Percentiles rank a stretch among this genome's conserved stretches.
Evolutionary conservation across 2,113 vertebrate species (phyloP).

Genomic region (Pangasianodon gigas): DNA sequence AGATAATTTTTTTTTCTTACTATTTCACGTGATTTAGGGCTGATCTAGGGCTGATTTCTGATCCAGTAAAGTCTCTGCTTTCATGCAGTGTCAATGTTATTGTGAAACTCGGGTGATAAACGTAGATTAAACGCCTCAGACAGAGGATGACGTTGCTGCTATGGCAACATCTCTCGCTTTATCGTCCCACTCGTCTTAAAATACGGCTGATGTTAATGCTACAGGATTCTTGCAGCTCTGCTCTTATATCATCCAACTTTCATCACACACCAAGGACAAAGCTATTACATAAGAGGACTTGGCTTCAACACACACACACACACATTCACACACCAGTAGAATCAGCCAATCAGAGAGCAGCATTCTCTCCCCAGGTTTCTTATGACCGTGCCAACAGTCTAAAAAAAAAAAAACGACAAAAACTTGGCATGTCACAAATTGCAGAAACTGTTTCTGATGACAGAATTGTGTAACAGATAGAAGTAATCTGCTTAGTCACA

Average conservation of each 20-base stretch:
- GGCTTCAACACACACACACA: background rate
- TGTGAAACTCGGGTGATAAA: background rate
- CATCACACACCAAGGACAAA: constrained; percentile 16
- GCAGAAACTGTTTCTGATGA: background rate
- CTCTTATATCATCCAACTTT: background rate
- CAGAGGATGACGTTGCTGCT: background rate
- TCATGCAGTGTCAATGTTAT: background rate
- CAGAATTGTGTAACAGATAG: background rate
- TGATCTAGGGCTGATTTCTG: background rate
- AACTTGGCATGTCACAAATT: background rate
- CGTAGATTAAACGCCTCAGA: background rate
- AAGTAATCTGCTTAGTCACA: background rate
- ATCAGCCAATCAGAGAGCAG: constrained; percentile 19
- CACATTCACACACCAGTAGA: background rate
- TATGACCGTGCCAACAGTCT: background rate
- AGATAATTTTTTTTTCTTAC: too few relatives aligned
- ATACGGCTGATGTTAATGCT: background rate
- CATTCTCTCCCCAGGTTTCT: background rate
- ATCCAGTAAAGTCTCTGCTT: background rate
- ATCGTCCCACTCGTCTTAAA: background rate
- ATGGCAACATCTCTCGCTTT: background rate
- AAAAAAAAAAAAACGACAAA: background rate
- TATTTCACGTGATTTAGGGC: too few relatives aligned
- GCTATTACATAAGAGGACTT: background rate
- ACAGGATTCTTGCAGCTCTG: background rate